Base-by-base conservation (phyloP, 2,888 invertebrate genomes). In the Parnassius smintheus region DNA sequence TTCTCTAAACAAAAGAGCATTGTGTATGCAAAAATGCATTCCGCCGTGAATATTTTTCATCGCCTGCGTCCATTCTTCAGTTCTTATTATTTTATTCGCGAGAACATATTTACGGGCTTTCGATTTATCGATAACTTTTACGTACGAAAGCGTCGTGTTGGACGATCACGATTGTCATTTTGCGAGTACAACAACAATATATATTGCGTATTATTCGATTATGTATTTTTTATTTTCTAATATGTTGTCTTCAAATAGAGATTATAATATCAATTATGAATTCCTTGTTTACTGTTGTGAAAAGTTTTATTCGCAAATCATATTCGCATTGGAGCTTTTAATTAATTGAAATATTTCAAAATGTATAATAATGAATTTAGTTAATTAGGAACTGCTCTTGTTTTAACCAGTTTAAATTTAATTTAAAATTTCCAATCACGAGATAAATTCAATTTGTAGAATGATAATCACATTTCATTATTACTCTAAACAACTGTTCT, bases 1-100 rank as follows among this genome's bases (percentile, higher is more conserved):
- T 87, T 88, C 89, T 87, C 88, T 88, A 91, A 88, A 91, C 91
- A 90, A 91, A 89, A 88, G 88, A 76, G 86, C 84, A 89, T 91
- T 89, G 91, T 90, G 85, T 81, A 91, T 88, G 89, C 90, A 87
- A 88, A 88, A 88, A 86, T 82, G 88, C 88, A 91, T 91, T 88
- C 90, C 86, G 68, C 76, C 67, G 76, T 78, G 86, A 84, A 91
- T 87, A 86, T 85, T 88, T 88, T 89, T 90, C 89, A 88, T 87
- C 91, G 91, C 91, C 91, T 88, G 82, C 81, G 77, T 76, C 75
- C 70, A 77, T 70, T 69, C 68, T 65, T 64, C 61, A 71, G 70
- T 72, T 81, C 78, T 80, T 81, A 77, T 80, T 81, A 80, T 83
- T 84, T 82, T 80, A 78, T 82, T 77, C 77, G 72, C 77, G 80